Conservation (phyloP, 2,888 invertebrate species). For the Limnephilus marmoratus region DNA sequence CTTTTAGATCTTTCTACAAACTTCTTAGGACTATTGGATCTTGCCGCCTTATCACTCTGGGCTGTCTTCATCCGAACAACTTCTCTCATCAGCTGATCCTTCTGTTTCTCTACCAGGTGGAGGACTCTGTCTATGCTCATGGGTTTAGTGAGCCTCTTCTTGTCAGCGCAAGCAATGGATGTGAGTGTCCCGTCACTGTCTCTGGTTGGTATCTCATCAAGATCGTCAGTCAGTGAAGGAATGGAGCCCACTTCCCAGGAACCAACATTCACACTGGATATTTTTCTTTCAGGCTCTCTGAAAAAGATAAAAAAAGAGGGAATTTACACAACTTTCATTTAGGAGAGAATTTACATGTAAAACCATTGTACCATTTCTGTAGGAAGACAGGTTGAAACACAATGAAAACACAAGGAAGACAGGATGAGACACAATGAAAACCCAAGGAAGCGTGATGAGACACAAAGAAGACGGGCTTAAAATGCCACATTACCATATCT, state of each 20-base stretch:
- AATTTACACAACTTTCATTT: background rate
- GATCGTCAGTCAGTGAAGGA: constrained; percentile 29
- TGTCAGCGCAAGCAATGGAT: constrained; percentile 1
- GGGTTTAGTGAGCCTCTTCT: background rate
- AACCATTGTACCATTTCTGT: background rate
- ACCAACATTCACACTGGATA: constrained; percentile 23
- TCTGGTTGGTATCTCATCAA: constrained; percentile 54
- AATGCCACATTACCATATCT: no score
- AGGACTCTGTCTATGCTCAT: constrained; percentile 45
- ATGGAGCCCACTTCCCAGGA: constrained; percentile 40
- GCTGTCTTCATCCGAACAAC: constrained; percentile 42
- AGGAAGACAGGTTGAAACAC: no score
- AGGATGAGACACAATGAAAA: no score
- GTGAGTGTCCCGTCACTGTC: constrained; percentile 55
- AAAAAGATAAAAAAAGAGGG: background rate
- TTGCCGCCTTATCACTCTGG: background rate
- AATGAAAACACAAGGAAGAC: no score
- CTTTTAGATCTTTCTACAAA: background rate
- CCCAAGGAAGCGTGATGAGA: no score
- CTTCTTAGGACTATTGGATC: constrained; percentile 26
- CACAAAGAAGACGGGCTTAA: no score
- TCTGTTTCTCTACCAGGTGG: constrained; percentile 54
- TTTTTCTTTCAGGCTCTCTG: constrained; percentile 34
- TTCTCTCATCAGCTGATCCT: constrained; percentile 51
- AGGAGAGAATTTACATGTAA: background rate